These are phyloP conservation scores for Tetanocera ferruginea DNA, from an alignment of 2,888 invertebrate genomes.

Conservation along the genomic window DNA sequence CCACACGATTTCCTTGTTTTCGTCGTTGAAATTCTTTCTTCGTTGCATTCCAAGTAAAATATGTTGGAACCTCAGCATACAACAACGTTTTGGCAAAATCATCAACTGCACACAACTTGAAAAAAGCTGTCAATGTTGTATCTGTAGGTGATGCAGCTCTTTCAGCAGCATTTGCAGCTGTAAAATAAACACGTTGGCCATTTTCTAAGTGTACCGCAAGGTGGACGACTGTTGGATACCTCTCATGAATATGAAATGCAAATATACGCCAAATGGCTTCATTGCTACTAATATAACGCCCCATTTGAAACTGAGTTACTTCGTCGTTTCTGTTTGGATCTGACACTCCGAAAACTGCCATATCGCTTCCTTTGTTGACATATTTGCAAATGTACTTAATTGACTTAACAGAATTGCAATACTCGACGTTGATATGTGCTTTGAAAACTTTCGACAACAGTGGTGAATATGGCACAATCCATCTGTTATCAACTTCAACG, in stretches of 20 bases:
- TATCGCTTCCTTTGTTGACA: not conserved
- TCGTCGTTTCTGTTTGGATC: too few species aligned
- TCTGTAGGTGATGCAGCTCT: too few species aligned
- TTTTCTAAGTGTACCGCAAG: too few species aligned
- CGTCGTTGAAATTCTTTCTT: conserved; percentile 36
- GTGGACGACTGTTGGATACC: not conserved
- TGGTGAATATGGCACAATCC: conserved; percentile 2
- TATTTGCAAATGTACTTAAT: too few species aligned
- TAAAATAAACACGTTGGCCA: too few species aligned
- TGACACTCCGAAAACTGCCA: too few species aligned
- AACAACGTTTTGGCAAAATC: conserved; percentile 15
- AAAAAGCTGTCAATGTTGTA: conserved; percentile 16
- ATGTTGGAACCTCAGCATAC: conserved; percentile 18
- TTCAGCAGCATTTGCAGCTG: too few species aligned
- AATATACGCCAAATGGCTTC: not conserved
- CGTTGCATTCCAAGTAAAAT: conserved; percentile 42
- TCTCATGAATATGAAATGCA: not conserved
- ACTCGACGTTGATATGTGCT: too few species aligned
- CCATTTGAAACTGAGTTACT: too few species aligned
- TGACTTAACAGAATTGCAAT: too few species aligned
- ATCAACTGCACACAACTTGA: conserved; percentile 3
- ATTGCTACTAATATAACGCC: too few species aligned
- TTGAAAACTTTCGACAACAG: conserved; percentile 14
- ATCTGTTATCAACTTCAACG: not conserved
- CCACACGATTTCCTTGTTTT: not conserved